phyloP scores from a whole-genome alignment of 2,797 vertebrate genomes.

The Protonibea diacanthus region DNA sequence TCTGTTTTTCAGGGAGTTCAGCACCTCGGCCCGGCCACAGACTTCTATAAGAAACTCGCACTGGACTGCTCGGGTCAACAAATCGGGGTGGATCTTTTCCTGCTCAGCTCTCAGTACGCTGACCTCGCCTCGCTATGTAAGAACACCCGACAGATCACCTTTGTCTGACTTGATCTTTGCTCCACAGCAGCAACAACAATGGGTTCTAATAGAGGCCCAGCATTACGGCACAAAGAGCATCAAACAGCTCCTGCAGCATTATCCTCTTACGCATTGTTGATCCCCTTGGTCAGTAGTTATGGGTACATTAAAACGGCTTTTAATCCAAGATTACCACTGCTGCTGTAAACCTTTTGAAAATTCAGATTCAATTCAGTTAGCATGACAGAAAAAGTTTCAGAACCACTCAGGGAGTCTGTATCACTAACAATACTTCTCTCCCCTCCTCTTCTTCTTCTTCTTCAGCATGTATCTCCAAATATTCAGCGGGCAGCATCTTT shows the following conservation, averaged over 20 bases:
- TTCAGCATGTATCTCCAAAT: constrained; percentile 95
- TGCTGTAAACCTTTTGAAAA: not conserved
- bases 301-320: not conserved
- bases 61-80: constrained; percentile 98
- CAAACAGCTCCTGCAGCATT: not conserved
- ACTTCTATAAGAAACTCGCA: constrained; percentile 99
- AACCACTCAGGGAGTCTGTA: not conserved
- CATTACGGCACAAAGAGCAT: not conserved
- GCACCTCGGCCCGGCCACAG: constrained; percentile 96
- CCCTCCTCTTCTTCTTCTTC: not conserved
- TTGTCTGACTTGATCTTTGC: too few relatives aligned
- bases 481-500: constrained; percentile 95
- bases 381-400: not conserved
- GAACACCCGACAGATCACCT: not conserved
- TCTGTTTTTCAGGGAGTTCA: constrained; percentile 88
- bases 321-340: not conserved
- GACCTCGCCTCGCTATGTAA: constrained; percentile 97
- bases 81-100: constrained; percentile 96
- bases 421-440: not conserved
- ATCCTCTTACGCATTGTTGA: not conserved
- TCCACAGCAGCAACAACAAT: not conserved
- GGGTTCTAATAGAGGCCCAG: too few relatives aligned
- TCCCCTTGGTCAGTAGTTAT: not conserved
- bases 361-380: too few relatives aligned
- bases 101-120: constrained; percentile 95